Conservation (phyloP, 2,113 vertebrate genomes). For the Stegastes partitus region DNA sequence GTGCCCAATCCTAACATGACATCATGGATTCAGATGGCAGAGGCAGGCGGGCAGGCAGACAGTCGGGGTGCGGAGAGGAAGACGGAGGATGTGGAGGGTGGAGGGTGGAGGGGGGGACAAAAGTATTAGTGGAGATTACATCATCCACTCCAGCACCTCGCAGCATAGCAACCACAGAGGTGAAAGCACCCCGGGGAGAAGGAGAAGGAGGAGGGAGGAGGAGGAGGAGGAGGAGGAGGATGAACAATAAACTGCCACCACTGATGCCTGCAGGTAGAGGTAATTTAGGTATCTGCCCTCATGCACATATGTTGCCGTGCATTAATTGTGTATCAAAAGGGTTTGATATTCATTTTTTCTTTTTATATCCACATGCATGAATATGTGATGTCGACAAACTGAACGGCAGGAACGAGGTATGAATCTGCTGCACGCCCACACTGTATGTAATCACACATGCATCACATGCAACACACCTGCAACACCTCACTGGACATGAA, state of each 20-base stretch:
- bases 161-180: slow-evolving; percentile 81
- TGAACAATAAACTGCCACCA: slow-evolving; percentile 66
- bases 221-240: slow-evolving; percentile 54
- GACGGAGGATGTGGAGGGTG: slow-evolving; percentile 23
- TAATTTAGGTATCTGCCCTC: slow-evolving; percentile 16
- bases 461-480: slow-evolving; percentile 18
- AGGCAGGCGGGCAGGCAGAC: slow-evolving; percentile 60
- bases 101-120: slow-evolving; percentile 2
- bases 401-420: too few relatives aligned
- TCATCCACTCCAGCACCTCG: slow-evolving; percentile 77
- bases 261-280: slow-evolving; percentile 55
- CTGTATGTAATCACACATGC: slow-evolving; percentile 37
- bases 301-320: not conserved
- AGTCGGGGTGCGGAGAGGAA: slow-evolving; percentile 49
- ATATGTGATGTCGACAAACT: too few relatives aligned
- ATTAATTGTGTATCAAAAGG: not conserved
- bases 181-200: slow-evolving; percentile 75
- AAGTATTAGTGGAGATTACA: slow-evolving; percentile 80
- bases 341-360: not conserved
- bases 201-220: slow-evolving; percentile 45
- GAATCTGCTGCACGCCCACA: slow-evolving; percentile 60
- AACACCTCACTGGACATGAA: slow-evolving; percentile 6
- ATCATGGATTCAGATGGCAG: slow-evolving; percentile 81
- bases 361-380: not conserved
- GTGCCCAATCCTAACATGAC: slow-evolving; percentile 75